phyloP scores from a whole-genome alignment of 2,888 invertebrate genomes.

The Enoplolaimus lenunculus region DNA sequence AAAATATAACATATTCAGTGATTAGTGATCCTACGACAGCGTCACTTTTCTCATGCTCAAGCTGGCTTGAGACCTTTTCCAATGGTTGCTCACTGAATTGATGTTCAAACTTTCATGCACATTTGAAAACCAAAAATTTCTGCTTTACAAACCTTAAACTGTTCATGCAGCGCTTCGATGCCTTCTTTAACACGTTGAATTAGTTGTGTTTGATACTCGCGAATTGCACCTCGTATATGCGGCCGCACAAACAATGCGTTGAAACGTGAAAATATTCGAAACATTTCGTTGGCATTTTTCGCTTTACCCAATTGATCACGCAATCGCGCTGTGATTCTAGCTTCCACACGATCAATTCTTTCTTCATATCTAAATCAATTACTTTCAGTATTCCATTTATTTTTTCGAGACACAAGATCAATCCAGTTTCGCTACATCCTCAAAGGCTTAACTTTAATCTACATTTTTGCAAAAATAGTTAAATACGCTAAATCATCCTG shows the following conservation, averaged over 20 bases:
- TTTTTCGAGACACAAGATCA: too few species aligned
- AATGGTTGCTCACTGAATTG: not conserved
- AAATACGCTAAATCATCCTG: too few species aligned
- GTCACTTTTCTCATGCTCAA: too few species aligned
- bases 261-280: slow-evolving; percentile 85
- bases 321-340: slow-evolving; percentile 87
- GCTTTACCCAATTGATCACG: slow-evolving; percentile 94
- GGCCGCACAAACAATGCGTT: slow-evolving; percentile 96
- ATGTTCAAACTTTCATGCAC: not conserved
- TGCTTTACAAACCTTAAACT: slow-evolving; percentile 62
- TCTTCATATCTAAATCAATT: slow-evolving; percentile 74
- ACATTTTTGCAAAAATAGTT: too few species aligned
- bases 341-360: slow-evolving; percentile 91
- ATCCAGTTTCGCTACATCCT: too few species aligned
- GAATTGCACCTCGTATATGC: slow-evolving; percentile 93
- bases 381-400: too few species aligned
- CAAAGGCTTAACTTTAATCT: too few species aligned
- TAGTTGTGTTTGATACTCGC: slow-evolving; percentile 96
- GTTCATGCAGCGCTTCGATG: slow-evolving; percentile 90
- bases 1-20: too few species aligned
- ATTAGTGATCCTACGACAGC: too few species aligned
- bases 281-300: slow-evolving; percentile 99
- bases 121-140: too few species aligned
- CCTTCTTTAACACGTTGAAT: slow-evolving; percentile 98
- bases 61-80: not conserved